Percentiles rank a stretch among this genome's conserved stretches.
These are phyloP conservation scores for Colistium nudipinnis DNA, from an alignment of 2,113 vertebrate genomes.

Conservation along the genomic window DNA sequence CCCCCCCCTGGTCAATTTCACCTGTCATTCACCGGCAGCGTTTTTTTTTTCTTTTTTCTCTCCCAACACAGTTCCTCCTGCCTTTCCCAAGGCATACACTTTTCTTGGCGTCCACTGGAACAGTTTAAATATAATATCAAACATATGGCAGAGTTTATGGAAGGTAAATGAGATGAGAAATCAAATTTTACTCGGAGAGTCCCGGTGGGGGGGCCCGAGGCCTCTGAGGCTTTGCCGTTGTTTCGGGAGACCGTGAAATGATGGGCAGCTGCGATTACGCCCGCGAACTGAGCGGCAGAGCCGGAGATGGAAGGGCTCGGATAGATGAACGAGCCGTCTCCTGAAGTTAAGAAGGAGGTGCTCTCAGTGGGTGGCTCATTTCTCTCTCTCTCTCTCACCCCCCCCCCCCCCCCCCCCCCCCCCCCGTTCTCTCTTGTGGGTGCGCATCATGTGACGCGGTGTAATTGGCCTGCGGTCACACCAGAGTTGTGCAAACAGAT, in stretches of 20 bases:
- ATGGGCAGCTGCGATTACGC: constrained; percentile 70
- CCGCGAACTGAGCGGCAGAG: constrained; percentile 38
- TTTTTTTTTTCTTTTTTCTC: too few species aligned
- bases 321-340: constrained; percentile 5
- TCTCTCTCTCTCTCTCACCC: constrained; percentile 40
- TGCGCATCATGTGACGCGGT: constrained; percentile 63
- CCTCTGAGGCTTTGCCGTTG: constrained; percentile 57
- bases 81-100: constrained; percentile 58
- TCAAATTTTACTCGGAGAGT: constrained; percentile 76
- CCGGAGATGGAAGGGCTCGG: constrained; percentile 13
- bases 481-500: constrained; percentile 79
- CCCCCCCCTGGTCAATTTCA: constrained; percentile 58
- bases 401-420: background rate
- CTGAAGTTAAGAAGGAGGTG: constrained; percentile 28
- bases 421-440: constrained; percentile 38
- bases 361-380: constrained; percentile 60
- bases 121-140: constrained; percentile 80
- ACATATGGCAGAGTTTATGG: constrained; percentile 80
- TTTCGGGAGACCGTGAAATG: constrained; percentile 58
- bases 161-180: constrained; percentile 82
- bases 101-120: constrained; percentile 62
- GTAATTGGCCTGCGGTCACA: constrained; percentile 76
- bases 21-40: constrained; percentile 59
- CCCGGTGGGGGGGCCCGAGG: constrained; percentile 39
- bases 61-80: constrained; percentile 45